phyloP scores from a whole-genome alignment of 2,888 invertebrate genomes.

The Drosophila leonis region DNA sequence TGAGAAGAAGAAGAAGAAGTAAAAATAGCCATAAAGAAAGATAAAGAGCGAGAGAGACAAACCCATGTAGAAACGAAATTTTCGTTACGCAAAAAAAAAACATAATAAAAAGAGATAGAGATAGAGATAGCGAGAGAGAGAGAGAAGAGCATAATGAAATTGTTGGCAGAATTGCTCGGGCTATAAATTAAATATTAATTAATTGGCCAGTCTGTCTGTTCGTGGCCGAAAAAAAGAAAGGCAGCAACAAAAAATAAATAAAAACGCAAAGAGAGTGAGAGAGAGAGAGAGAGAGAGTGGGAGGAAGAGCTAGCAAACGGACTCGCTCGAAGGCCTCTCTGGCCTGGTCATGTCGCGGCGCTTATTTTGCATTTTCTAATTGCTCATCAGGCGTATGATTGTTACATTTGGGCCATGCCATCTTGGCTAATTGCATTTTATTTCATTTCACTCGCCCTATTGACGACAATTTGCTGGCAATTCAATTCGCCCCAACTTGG shows the following conservation, averaged over 20 bases:
- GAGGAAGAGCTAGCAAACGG: neutral
- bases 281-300: neutral
- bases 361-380: slow-evolving; percentile 73
- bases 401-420: slow-evolving; percentile 32
- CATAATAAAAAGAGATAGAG: neutral
- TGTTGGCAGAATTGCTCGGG: slow-evolving; percentile 51
- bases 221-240: slow-evolving; percentile 7
- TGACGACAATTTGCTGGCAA: slow-evolving; percentile 39
- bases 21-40: slow-evolving; percentile 8
- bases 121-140: neutral
- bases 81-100: slow-evolving; percentile 17
- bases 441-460: slow-evolving; percentile 50
- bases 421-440: slow-evolving; percentile 54
- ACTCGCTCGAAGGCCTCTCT: slow-evolving; percentile 21
- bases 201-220: slow-evolving; percentile 54
- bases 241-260: neutral
- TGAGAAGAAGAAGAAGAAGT: neutral
- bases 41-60: neutral
- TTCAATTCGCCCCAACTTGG: slow-evolving; percentile 11
- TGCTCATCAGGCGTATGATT: slow-evolving; percentile 71
- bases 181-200: slow-evolving; percentile 79
- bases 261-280: neutral
- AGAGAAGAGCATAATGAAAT: slow-evolving; percentile 41
- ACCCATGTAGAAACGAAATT: slow-evolving; percentile 19
- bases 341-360: slow-evolving; percentile 17